Base-by-base conservation (phyloP, 1,140 invertebrate species). In the Alviniconcha marisindica region DNA sequence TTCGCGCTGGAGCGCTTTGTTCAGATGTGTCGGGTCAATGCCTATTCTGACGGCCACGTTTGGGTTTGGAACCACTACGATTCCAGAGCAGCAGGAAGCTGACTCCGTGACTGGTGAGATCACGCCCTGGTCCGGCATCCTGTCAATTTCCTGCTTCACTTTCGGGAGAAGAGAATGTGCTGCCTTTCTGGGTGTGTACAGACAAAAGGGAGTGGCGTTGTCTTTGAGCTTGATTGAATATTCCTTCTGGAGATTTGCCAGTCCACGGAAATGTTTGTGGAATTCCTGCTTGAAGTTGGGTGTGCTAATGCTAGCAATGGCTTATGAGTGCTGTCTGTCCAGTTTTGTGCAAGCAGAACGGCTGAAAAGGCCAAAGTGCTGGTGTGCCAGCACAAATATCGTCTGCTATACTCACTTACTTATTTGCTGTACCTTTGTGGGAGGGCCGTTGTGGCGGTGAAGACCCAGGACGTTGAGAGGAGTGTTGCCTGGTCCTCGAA, bases 1-100 rank as follows among this genome's bases (percentile, higher is more conserved):
- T 38, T 80, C 82, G 31, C 85, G 31, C 54, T 83, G 80, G 18
- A 87, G 56, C 10, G 63, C 63, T 69, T n/a, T n/a, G n/a, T n/a
- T n/a, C n/a, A n/a, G n/a, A n/a, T n/a, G n/a, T 21, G 66, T 71
- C 18, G 38, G 77, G 38, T 78, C 48, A 7, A 60, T 2, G 54
- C 77, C 54, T 3, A 78, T 31, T 12, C 77, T 28, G 24, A 78
- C 33, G n/a, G 42, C 28, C 4, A n/a, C 28, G n/a, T n/a, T n/a
- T n/a, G n/a, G n/a, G n/a, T 76, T 76, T 15, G 18, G 73, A 4
- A 38, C 36, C 10, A 76, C 36, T 31, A 40, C 36, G 21, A 76
- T 76, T 38, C 40, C 31, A 38, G 18, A 38, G 21, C 33, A 33
- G 28, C 73, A 76, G 3, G 4, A 38, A n/a, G n/a, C 2, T n/a